Evolutionary conservation across 2,888 invertebrate species (phyloP), one percentile per base, ranked within the genome.

Genomic region (Hedya salicella): DNA sequence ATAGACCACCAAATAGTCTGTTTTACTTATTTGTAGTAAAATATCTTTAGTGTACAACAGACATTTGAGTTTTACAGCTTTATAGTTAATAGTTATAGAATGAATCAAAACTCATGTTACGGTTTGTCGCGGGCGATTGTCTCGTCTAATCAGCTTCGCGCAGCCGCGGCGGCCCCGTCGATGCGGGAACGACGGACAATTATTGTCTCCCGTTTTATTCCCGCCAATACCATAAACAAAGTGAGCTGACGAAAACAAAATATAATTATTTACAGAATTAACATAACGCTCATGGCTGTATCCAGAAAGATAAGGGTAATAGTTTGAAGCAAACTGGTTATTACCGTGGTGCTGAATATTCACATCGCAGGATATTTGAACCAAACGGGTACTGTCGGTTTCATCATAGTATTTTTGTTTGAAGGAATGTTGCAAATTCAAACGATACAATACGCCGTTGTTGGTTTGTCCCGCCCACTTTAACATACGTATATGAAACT

Each of bases 201-300:
- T 78, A 80, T 79, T 78, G 77, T 73, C 72, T 73, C 66, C 70
- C 64, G 76, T 83, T 81, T 80, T 81, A 81, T 75, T 79, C 79
- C 74, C 72, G 13, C 49, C 13, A 16, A 59, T 53, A 54, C 14
- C 61, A 52, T 65, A 57, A 65, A 67, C 54, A 65, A 66, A 60
- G 67, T 67, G 50, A 49, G 54, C 44, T 60, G 61, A 57, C 53
- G 42, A 44, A 48, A 65, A 61, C 54, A 50, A 61, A 63, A 62
- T 11, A 14, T 11, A 62, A 16, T n/a, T 19, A 39, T 21, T 39
- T 32, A 53, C 19, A 19, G 13, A 52, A 52, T 32, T 52, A 32
- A 32, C 25, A 52, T 36, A n/a, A 39, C 19, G 36, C 39, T 53
- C 32, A 9, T 46, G 46, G 53, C 21, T 48, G 39, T 32, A 44